Evolutionary conservation across 2,113 vertebrate genomes (phyloP).

Genomic region (Panthera uncia): DNA sequence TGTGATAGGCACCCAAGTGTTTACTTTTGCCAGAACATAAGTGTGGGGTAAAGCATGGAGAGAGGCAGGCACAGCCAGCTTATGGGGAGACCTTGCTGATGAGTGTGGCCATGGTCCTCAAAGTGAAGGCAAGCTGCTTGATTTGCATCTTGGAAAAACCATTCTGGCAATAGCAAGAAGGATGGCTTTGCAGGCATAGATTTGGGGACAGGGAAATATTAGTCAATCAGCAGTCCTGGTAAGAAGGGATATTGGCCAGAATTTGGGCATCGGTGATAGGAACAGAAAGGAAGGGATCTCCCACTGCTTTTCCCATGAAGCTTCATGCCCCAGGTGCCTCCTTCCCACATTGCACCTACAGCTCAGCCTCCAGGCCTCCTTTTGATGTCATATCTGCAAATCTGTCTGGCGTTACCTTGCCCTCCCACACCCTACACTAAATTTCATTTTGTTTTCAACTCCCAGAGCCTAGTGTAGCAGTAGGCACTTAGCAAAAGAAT

Average conservation of each 20-base stretch:
- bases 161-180: background rate
- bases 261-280: background rate
- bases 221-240: background rate
- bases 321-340: fast-evolving
- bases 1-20: background rate
- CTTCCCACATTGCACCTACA: background rate
- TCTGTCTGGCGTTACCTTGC: background rate
- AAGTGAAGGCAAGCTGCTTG: background rate
- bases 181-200: background rate
- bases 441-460: background rate
- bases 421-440: background rate
- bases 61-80: background rate
- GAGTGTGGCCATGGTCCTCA: background rate
- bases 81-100: fast-evolving
- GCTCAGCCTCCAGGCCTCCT: background rate
- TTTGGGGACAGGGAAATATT: background rate
- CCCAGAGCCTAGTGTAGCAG: background rate
- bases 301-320: background rate
- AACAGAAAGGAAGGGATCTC: background rate
- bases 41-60: no score
- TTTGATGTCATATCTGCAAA: background rate
- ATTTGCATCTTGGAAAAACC: background rate
- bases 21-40: background rate
- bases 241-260: background rate
- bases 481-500: background rate